phyloP scores from a whole-genome alignment of 2,797 vertebrate genomes.

The Nothura maculosa region DNA sequence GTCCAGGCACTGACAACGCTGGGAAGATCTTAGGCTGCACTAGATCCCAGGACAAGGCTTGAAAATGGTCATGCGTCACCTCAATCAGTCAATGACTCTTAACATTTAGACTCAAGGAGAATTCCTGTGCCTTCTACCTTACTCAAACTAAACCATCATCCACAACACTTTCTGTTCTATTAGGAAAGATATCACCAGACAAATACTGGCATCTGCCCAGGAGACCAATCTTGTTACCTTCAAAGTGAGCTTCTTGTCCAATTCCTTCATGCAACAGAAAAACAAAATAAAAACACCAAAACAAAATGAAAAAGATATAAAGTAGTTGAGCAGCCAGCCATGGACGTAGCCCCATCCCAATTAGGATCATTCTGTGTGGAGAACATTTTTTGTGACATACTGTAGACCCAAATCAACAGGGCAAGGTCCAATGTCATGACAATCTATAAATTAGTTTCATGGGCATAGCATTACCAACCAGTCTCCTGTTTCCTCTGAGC shows the following conservation, averaged over 20 bases:
- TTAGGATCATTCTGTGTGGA: no score
- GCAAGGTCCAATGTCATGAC: accelerated
- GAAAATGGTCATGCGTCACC: background rate
- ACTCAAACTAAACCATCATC: background rate
- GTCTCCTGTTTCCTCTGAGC: background rate
- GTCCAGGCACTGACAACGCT: background rate
- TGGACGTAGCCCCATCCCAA: background rate
- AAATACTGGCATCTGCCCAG: background rate
- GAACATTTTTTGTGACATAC: background rate
- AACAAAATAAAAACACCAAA: no score
- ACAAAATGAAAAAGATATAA: no score
- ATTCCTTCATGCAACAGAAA: background rate
- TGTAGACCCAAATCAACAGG: accelerated
- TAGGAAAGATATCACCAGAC: background rate
- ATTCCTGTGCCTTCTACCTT: background rate
- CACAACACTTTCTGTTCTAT: background rate
- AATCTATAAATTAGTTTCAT: background rate
- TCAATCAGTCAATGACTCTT: background rate
- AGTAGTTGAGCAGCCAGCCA: background rate
- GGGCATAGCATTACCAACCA: background rate
- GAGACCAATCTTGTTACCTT: background rate
- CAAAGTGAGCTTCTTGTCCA: background rate
- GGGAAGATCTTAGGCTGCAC: background rate
- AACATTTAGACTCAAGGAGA: background rate
- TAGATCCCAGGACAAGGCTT: background rate